Evolutionary conservation across 1,140 invertebrate genomes (phyloP).

Genomic region (Calycopis cecrops): DNA sequence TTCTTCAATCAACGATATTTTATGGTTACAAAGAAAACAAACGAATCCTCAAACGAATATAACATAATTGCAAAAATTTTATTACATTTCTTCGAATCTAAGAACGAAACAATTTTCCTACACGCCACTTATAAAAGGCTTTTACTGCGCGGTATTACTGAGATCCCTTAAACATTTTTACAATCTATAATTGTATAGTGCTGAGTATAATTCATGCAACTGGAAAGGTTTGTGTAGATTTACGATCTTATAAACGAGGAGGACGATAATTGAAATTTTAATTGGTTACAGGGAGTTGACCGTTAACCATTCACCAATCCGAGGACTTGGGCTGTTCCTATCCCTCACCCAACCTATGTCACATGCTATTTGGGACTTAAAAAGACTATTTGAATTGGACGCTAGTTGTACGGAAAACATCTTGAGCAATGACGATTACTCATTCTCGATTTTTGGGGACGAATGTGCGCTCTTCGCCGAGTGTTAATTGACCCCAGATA

Average conservation of each 20-base stretch:
- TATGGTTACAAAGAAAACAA: not conserved
- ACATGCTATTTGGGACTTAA: too few relatives aligned
- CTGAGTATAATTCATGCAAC: constrained; percentile 51
- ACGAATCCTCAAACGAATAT: constrained; percentile 3
- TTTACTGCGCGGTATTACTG: constrained; percentile 58
- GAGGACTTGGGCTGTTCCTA: too few relatives aligned
- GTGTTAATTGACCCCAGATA: too few relatives aligned
- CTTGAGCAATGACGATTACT: too few relatives aligned
- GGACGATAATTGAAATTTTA: too few relatives aligned
- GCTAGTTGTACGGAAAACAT: too few relatives aligned
- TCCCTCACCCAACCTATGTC: too few relatives aligned
- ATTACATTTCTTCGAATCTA: constrained; percentile 50
- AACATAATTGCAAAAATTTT: constrained; percentile 53
- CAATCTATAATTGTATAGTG: constrained; percentile 68
- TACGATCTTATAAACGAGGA: constrained; percentile 6
- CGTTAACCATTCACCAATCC: too few relatives aligned
- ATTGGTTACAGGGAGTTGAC: too few relatives aligned
- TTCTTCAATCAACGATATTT: not conserved
- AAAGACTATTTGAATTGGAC: too few relatives aligned
- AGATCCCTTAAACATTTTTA: constrained; percentile 68
- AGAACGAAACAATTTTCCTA: constrained; percentile 54
- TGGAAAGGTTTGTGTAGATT: constrained; percentile 35
- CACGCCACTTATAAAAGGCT: constrained; percentile 41
- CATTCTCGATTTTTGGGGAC: too few relatives aligned
- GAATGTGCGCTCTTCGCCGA: too few relatives aligned